Evolutionary conservation across 2,888 invertebrate species (phyloP).

Genomic region (Cremastinae sp.): DNA sequence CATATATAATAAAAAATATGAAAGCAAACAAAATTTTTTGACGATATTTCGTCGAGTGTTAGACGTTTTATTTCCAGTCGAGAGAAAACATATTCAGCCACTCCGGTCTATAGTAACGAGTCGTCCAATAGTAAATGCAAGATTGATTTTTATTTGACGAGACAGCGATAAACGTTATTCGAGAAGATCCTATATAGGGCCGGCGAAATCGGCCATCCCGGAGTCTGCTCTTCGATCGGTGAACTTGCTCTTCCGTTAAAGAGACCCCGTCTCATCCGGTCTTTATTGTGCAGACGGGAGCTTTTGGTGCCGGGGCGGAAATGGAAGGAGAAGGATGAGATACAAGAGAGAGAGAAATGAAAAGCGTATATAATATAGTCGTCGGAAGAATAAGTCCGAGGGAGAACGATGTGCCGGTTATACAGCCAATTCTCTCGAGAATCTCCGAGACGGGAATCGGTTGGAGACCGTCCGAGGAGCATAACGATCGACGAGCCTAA

Average conservation of each 20-base stretch:
- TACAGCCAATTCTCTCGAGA: slow-evolving; percentile 44
- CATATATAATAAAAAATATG: too few species aligned
- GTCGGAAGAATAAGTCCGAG: not conserved
- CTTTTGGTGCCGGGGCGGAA: not conserved
- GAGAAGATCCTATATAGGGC: not conserved
- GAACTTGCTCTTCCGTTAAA: slow-evolving; percentile 1
- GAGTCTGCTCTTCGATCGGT: not conserved
- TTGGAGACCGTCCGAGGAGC: slow-evolving; percentile 1
- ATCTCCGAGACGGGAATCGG: slow-evolving; percentile 45
- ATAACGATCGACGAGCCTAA: slow-evolving; percentile 10
- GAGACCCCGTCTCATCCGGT: not conserved
- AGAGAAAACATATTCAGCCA: too few species aligned
- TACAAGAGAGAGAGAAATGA: slow-evolving; percentile 26
- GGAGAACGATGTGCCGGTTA: slow-evolving; percentile 38
- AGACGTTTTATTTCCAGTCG: too few species aligned
- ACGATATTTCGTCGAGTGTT: too few species aligned
- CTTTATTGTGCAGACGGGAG: slow-evolving; percentile 1
- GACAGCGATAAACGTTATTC: not conserved
- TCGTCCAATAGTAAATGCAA: too few species aligned
- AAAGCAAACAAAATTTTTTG: too few species aligned
- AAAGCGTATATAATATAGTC: not conserved
- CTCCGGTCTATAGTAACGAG: too few species aligned
- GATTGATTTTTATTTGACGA: not conserved
- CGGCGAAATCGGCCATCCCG: not conserved
- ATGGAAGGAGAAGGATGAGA: not conserved